These are phyloP conservation scores for Nesogale talazaci DNA, from an alignment of 2,113 vertebrate species.

Conservation along the genomic window DNA sequence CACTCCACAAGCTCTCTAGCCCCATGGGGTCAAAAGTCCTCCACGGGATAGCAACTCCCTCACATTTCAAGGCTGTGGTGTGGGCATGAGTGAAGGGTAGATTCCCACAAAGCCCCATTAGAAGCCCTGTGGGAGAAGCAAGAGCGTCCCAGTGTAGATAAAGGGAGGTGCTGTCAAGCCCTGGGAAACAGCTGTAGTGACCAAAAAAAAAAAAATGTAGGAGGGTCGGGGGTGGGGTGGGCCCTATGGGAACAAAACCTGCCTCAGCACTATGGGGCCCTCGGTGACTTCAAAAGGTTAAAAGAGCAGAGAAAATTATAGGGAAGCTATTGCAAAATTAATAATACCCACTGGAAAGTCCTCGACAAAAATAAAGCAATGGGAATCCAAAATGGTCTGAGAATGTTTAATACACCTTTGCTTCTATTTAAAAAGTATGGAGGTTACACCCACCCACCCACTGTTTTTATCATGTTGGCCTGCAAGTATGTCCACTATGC, in stretches of 20 bases:
- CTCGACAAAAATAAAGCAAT: background rate
- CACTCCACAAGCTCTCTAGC: background rate
- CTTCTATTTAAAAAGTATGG: background rate
- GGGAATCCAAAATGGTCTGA: background rate
- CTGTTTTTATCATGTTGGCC: background rate
- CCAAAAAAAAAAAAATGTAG: background rate
- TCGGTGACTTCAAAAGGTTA: background rate
- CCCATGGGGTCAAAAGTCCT: background rate
- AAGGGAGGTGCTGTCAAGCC: background rate
- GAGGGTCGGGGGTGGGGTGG: background rate
- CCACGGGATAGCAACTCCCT: background rate
- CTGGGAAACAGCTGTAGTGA: background rate
- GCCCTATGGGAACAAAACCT: background rate
- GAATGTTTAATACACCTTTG: background rate
- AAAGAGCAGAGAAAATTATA: background rate
- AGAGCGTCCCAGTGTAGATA: background rate
- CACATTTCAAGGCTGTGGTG: background rate
- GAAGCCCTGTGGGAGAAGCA: background rate
- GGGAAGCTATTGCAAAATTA: background rate
- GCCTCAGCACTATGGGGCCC: background rate
- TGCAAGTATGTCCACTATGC: background rate
- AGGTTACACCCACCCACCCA: background rate
- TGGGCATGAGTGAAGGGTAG: background rate
- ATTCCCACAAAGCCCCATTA: background rate
- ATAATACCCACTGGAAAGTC: background rate